These are phyloP conservation scores for Gryllus longicercus DNA, from an alignment of 2,888 invertebrate genomes.

Conservation along the genomic window DNA sequence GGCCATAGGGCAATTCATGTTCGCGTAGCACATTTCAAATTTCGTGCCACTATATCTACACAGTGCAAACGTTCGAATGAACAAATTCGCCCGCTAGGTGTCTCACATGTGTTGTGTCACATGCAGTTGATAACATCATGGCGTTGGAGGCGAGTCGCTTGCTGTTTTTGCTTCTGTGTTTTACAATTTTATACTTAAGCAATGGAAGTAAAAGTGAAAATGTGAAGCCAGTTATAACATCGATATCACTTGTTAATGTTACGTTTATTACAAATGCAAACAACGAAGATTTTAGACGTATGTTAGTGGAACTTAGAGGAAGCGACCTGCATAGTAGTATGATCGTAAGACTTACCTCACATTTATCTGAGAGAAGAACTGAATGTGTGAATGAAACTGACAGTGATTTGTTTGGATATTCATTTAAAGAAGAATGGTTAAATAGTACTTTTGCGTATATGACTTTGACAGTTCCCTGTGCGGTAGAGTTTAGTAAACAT, in stretches of 20 bases:
- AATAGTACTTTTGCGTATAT: constrained; percentile 36
- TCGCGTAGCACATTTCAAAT: background rate
- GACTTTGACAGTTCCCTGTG: constrained; percentile 35
- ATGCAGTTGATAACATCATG: constrained; percentile 29
- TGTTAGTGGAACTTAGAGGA: constrained; percentile 37
- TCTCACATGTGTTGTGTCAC: constrained; percentile 5
- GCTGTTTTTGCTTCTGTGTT: constrained; percentile 22
- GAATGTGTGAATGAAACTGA: constrained; percentile 32
- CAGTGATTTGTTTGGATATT: constrained; percentile 30
- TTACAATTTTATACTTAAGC: constrained; percentile 29
- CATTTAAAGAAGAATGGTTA: constrained; percentile 35
- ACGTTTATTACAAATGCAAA: constrained; percentile 34
- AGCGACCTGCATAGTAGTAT: constrained; percentile 36
- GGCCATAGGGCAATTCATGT: background rate
- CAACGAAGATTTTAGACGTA: constrained; percentile 34
- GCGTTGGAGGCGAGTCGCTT: constrained; percentile 20
- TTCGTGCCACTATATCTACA: background rate
- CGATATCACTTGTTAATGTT: constrained; percentile 37
- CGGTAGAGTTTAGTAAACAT: constrained; percentile 28
- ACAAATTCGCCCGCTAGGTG: constrained; percentile 17
- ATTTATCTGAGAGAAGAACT: constrained; percentile 32
- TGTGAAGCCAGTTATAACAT: constrained; percentile 34
- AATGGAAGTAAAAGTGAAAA: constrained; percentile 19
- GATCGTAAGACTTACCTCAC: constrained; percentile 36
- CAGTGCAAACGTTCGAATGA: background rate